Base-by-base conservation (phyloP, 2,797 vertebrate species). In the Eulemur albifrons region DNA sequence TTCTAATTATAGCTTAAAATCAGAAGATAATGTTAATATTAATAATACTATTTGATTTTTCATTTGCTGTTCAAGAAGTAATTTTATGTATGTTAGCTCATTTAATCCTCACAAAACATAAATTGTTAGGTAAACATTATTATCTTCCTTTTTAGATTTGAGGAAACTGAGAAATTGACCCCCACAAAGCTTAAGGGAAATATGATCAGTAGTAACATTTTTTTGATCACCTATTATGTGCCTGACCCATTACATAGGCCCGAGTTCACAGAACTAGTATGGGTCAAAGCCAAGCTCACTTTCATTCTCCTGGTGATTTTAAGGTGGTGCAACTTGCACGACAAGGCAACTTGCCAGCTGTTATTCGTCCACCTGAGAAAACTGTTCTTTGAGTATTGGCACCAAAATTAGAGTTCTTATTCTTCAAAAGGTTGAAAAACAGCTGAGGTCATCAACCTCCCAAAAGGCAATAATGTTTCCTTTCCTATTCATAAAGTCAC, bases 381-480 rank as follows among this genome's bases (percentile, higher is more conserved):
- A 81, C 80, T 63, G 87, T 59, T n/a, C 25, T 94, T 72, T 73
- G 72, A 90, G 43, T 83, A 35, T 63, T 90, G 81, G 45, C 40
- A 90, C 38, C 63, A 88, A 89, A 69, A 80, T 38, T 43, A 48
- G 20, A 95, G 38, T 67, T 83, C 54, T 94, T 96, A 79, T 76
- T 96, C 82, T 94, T 92, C 59, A 96, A 76, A 93, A 89, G 65
- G 35, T 25, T 95, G 86, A 82, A 97, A 94, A 96, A 82, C 32
- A 85, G 45, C 88, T 90, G 59, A 96, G 59, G 40, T 94, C 94
- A 91, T 94, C 94, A 93, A n/a, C 10, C 23, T 94, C 87, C 76
- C 73, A 32, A 94, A 88, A 88, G 70, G 52, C 85, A 67, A 83
- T 79, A 90, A 38, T 90, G 43, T 90, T 90, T 94, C 70, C 48